These are phyloP conservation scores for Aplidium turbinatum DNA, from an alignment of 23 tunicate species.

Conservation along the genomic window DNA sequence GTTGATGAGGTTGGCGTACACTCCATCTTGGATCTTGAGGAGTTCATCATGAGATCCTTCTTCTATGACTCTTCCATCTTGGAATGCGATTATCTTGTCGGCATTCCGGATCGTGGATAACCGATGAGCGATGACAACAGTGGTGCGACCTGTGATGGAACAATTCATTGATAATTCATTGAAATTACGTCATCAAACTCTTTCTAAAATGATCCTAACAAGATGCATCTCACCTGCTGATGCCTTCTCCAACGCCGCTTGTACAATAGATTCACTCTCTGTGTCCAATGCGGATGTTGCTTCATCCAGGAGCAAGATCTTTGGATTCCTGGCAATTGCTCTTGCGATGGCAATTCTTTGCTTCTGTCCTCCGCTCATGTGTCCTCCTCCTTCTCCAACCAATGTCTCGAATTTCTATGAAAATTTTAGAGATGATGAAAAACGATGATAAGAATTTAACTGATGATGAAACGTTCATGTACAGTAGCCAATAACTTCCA, in stretches of 20 bases:
- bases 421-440: too few species aligned
- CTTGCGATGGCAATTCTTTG: constrained; percentile 98
- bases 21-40: constrained; percentile 73
- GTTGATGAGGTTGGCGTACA: constrained; percentile 91
- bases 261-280: constrained; percentile 94
- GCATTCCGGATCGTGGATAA: constrained; percentile 94
- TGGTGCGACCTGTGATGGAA: constrained; percentile 91
- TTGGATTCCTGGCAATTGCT: constrained; percentile 96
- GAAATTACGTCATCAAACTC: constrained; percentile 6
- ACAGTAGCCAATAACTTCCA: too few species aligned
- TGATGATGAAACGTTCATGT: too few species aligned
- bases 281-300: constrained; percentile 99
- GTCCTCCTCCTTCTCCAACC: constrained; percentile 99
- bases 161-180: neutral
- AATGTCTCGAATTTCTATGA: constrained; percentile 88
- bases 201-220: neutral
- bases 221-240: constrained; percentile 62
- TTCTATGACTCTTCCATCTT: constrained; percentile 71
- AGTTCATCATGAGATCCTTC: constrained; percentile 88
- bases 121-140: constrained; percentile 95
- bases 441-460: too few species aligned
- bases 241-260: constrained; percentile 92
- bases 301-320: constrained; percentile 92
- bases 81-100: constrained; percentile 89
- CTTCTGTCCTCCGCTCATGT: constrained; percentile 98